These are phyloP conservation scores for Meteorus sp. DNA, from an alignment of 1,140 invertebrate genomes.

Conservation along the genomic window DNA sequence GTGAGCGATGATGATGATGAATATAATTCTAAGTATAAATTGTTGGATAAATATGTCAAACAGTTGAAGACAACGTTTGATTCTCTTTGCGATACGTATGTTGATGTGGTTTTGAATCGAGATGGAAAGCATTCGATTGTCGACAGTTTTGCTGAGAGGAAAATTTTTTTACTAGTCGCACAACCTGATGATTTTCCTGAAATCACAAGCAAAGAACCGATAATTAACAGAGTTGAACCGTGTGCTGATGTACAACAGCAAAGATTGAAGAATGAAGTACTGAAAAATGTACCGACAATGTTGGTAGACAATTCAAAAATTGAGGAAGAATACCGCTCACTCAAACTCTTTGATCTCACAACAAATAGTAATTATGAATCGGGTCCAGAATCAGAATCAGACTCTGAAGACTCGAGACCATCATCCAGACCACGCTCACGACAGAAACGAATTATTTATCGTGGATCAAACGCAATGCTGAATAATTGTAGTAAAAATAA, in stretches of 20 bases:
- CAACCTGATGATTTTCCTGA: conserved; percentile 67
- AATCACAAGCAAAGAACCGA: conserved; percentile 46
- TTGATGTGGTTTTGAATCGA: conserved; percentile 64
- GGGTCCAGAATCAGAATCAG: conserved; percentile 52
- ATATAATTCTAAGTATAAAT: conserved; percentile 3
- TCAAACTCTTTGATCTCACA: conserved; percentile 49
- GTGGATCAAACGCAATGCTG: neutral
- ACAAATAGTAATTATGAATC: conserved; percentile 52
- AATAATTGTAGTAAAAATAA: neutral
- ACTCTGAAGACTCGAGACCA: conserved; percentile 51
- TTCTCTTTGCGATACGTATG: conserved; percentile 66
- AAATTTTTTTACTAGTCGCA: conserved; percentile 67
- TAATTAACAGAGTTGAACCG: conserved; percentile 21
- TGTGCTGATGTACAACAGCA: neutral
- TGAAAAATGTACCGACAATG: neutral
- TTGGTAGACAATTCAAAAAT: neutral
- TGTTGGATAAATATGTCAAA: conserved; percentile 41
- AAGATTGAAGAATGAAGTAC: neutral
- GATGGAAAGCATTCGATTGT: conserved; percentile 61
- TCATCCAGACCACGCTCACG: conserved; percentile 35
- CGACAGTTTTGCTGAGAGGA: conserved; percentile 64
- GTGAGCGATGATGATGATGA: conserved; percentile 19
- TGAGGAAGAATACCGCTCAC: conserved; percentile 41
- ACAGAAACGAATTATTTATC: conserved; percentile 20
- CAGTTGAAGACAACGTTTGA: conserved; percentile 58